Percentiles rank a stretch among this genome's conserved stretches.
These are phyloP conservation scores for Chromobotia macracanthus DNA, from an alignment of 2,797 vertebrate species.

Conservation along the genomic window DNA sequence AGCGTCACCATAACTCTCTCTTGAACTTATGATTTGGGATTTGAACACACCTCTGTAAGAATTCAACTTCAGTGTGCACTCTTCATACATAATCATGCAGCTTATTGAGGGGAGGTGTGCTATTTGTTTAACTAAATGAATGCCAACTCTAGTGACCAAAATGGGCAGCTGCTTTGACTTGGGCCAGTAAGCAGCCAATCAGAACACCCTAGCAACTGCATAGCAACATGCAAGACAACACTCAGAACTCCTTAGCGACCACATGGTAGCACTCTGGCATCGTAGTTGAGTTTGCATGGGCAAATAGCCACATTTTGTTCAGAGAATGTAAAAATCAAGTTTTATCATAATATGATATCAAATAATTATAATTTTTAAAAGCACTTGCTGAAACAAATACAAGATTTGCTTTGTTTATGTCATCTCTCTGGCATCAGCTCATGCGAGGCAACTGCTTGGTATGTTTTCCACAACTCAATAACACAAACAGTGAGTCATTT, in stretches of 20 bases:
- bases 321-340: background rate
- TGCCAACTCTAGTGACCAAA: no score
- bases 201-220: no score
- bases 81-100: no score
- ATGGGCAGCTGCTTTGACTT: no score
- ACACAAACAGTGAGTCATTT: slow-evolving; percentile 38
- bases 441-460: slow-evolving; percentile 25
- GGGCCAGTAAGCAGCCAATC: background rate
- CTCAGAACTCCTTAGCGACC: background rate
- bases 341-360: slow-evolving; percentile 25
- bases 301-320: background rate
- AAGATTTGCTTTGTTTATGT: background rate
- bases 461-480: slow-evolving; percentile 48
- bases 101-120: no score
- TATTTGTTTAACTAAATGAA: no score
- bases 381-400: background rate
- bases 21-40: no score
- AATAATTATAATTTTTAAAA: slow-evolving; percentile 20
- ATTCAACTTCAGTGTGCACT: no score
- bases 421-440: slow-evolving; percentile 51
- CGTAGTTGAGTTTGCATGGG: background rate
- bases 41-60: no score
- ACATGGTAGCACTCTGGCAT: background rate
- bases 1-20: no score
- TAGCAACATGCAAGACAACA: no score